A percentile compares a stretch with the other conserved stretches of the same genome.
phyloP scores from a whole-genome alignment of 2,113 vertebrate genomes.

The Phalacrocorax brasilianus region DNA sequence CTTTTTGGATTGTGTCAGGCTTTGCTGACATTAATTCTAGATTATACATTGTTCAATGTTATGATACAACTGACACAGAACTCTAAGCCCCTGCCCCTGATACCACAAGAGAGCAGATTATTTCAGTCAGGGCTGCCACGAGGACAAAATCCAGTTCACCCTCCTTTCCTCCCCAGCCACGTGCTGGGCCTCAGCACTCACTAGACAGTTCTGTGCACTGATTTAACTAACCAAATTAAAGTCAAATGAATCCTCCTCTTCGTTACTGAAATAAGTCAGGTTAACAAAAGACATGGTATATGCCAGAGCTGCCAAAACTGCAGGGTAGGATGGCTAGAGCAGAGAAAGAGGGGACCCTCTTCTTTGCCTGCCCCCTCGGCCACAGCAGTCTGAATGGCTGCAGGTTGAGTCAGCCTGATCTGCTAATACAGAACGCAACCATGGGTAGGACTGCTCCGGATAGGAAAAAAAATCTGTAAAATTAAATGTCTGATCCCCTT shows the following conservation, averaged over 20 bases:
- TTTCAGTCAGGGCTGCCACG: neutral
- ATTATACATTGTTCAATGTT: neutral
- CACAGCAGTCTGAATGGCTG: neutral
- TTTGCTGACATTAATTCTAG: neutral
- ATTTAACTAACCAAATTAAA: neutral
- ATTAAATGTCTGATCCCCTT: neutral
- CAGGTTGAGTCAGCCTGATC: neutral
- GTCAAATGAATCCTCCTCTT: neutral
- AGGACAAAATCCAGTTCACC: neutral
- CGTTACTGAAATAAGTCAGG: neutral
- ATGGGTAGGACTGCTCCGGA: neutral
- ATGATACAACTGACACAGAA: neutral
- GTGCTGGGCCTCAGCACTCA: neutral
- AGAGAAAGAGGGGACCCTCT: neutral
- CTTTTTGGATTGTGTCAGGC: neutral
- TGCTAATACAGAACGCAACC: neutral
- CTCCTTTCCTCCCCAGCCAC: neutral
- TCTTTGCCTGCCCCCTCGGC: neutral
- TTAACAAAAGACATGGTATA: neutral
- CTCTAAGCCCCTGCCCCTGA: neutral
- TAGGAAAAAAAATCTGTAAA: neutral
- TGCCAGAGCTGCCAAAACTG: neutral
- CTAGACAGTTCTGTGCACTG: neutral
- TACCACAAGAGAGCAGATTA: neutral
- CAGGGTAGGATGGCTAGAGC: neutral